These are phyloP conservation scores for Micoletzkya japonica DNA, from an alignment of 2,888 invertebrate genomes.

Conservation along the genomic window DNA sequence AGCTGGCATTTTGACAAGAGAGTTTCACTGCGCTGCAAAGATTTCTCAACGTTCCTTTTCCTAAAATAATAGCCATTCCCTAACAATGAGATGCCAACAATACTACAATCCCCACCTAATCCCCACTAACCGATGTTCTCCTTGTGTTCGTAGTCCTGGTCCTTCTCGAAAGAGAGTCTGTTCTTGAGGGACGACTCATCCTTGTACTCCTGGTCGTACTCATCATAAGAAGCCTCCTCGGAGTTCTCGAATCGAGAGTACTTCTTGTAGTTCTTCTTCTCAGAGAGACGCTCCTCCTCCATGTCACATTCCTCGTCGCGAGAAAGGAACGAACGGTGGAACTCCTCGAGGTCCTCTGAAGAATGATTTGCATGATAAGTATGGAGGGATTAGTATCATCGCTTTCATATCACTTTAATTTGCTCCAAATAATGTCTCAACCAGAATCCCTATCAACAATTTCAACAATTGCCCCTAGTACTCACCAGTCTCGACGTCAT, in stretches of 20 bases:
- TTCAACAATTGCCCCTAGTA: not conserved
- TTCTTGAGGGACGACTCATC: slow-evolving; percentile 4
- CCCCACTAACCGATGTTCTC: slow-evolving; percentile 4
- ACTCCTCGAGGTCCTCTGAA: slow-evolving; percentile 50
- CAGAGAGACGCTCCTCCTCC: slow-evolving; percentile 8
- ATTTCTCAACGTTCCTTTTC: too few relatives aligned
- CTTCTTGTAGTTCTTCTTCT: slow-evolving; percentile 26
- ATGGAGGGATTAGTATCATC: not conserved
- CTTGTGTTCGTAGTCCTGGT: slow-evolving; percentile 9
- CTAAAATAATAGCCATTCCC: too few relatives aligned
- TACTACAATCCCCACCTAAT: not conserved
- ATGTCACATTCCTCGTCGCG: slow-evolving; percentile 29
- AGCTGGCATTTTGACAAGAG: too few relatives aligned
- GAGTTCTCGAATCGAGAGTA: too few relatives aligned
- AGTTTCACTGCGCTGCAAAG: too few relatives aligned
- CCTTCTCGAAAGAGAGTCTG: too few relatives aligned
- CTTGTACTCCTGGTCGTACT: slow-evolving; percentile 4
- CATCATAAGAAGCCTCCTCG: not conserved
- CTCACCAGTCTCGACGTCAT: slow-evolving; percentile 40
- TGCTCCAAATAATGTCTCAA: too few relatives aligned
- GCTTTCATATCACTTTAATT: not conserved
- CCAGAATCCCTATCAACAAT: not conserved
- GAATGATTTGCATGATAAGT: not conserved
- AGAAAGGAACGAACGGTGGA: slow-evolving; percentile 55
- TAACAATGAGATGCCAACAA: too few relatives aligned